Conservation (phyloP, 2,113 vertebrate species). For the Spea bombifrons region DNA sequence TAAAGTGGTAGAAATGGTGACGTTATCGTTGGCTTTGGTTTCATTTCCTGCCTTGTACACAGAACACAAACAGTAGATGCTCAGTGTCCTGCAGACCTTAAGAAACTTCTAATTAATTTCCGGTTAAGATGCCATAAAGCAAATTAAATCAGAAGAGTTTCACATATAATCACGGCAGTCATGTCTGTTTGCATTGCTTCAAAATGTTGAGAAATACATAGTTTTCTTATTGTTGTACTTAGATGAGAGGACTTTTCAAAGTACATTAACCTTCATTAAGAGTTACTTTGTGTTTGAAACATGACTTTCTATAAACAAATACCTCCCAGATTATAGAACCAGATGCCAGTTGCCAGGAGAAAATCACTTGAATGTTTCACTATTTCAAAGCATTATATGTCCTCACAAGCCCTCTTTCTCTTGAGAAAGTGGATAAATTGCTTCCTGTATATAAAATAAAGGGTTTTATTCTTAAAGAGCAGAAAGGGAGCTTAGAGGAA, state of each 20-base stretch:
- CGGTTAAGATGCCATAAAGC: not conserved
- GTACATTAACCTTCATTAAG: constrained; percentile 32
- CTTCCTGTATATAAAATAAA: constrained; percentile 45
- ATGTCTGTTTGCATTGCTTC: not conserved
- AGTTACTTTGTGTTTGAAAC: constrained; percentile 40
- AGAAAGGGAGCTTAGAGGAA: constrained; percentile 40
- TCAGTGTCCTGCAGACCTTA: not conserved
- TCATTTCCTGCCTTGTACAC: no score
- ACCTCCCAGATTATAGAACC: constrained; percentile 45
- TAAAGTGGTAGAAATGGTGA: no score
- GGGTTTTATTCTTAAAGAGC: constrained; percentile 45
- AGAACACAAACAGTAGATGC: no score
- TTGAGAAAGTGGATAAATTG: constrained; percentile 41
- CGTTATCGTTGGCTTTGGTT: no score
- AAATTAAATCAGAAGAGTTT: not conserved
- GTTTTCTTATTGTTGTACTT: constrained; percentile 2
- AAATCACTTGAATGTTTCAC: constrained; percentile 44
- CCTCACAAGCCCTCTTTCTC: constrained; percentile 47
- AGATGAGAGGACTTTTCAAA: constrained; percentile 1
- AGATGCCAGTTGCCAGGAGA: constrained; percentile 48
- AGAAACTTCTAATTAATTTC: not conserved
- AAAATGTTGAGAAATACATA: constrained; percentile 11
- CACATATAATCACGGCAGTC: constrained; percentile 6
- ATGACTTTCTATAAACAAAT: constrained; percentile 48
- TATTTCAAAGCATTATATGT: constrained; percentile 47